phyloP scores from a whole-genome alignment of 1,140 invertebrate species.

The Cylas formicarius region DNA sequence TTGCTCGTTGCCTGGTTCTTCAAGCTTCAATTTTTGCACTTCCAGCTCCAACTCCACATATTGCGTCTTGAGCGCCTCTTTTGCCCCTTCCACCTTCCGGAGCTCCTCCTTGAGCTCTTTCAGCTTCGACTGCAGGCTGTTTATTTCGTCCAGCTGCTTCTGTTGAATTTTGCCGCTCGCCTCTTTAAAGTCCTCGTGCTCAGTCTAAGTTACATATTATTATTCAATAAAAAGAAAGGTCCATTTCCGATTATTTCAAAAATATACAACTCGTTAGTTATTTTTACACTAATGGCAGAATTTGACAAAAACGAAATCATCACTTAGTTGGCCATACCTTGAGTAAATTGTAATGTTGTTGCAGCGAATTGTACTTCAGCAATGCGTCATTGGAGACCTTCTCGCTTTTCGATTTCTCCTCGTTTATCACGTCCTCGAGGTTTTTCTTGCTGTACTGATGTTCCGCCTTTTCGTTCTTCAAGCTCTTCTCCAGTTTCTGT shows the following conservation, averaged over 20 bases:
- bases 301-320: too few relatives aligned
- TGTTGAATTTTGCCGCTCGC: slow-evolving; percentile 34
- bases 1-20: slow-evolving; percentile 8
- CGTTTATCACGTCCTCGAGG: slow-evolving; percentile 41
- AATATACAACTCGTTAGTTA: too few relatives aligned
- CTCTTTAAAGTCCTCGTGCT: slow-evolving; percentile 39
- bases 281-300: too few relatives aligned
- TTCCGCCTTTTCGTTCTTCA: slow-evolving; percentile 43
- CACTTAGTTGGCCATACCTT: too few relatives aligned
- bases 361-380: slow-evolving; percentile 41
- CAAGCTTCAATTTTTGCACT: slow-evolving; percentile 19
- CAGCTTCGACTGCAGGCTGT: slow-evolving; percentile 36
- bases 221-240: too few relatives aligned
- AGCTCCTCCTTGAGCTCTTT: slow-evolving; percentile 35
- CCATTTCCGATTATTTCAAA: too few relatives aligned
- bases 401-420: slow-evolving; percentile 40
- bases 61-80: slow-evolving; percentile 27
- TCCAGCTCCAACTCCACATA: slow-evolving; percentile 24
- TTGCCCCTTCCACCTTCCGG: slow-evolving; percentile 25
- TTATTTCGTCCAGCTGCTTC: slow-evolving; percentile 35
- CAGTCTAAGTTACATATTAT: slow-evolving; percentile 25
- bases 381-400: slow-evolving; percentile 41
- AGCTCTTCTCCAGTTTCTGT: slow-evolving; percentile 43
- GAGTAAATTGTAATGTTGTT: slow-evolving; percentile 45
- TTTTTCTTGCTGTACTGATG: slow-evolving; percentile 41